Conservation (phyloP, 2,888 invertebrate genomes). For the Prosapia bicincta region DNA sequence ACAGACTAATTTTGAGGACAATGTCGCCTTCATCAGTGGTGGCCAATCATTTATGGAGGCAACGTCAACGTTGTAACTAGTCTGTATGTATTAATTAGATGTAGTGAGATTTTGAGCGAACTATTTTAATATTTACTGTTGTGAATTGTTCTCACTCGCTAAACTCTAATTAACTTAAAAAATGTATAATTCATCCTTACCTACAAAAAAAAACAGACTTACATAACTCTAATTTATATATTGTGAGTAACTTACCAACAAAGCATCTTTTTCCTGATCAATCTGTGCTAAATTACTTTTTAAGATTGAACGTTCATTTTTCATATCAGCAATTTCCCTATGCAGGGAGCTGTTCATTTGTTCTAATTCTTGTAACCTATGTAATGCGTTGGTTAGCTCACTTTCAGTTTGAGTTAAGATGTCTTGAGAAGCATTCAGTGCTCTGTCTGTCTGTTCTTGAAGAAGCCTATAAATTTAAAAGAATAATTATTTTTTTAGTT, state of each 20-base stretch:
- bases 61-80: no score
- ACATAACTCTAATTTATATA: conserved; percentile 9
- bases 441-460: conserved; percentile 73
- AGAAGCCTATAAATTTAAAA: conserved; percentile 55
- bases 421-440: conserved; percentile 64
- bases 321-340: conserved; percentile 57
- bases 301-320: conserved; percentile 60
- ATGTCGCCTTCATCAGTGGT: no score
- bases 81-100: no score
- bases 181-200: no score
- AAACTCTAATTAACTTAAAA: no score
- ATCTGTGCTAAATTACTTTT: conserved; percentile 60
- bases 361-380: conserved; percentile 55
- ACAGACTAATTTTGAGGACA: no score
- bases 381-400: conserved; percentile 59
- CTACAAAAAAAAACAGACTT: no score
- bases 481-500: no score
- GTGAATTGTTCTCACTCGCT: no score
- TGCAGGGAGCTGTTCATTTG: conserved; percentile 57
- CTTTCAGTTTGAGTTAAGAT: conserved; percentile 61
- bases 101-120: no score
- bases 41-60: no score
- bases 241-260: conserved; percentile 54
- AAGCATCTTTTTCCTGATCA: conserved; percentile 68
- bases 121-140: no score